A percentile compares a stretch with the other conserved stretches of the same genome.
Conservation (phyloP, 2,888 invertebrate genomes). For the Aproaerema taeniolella region DNA sequence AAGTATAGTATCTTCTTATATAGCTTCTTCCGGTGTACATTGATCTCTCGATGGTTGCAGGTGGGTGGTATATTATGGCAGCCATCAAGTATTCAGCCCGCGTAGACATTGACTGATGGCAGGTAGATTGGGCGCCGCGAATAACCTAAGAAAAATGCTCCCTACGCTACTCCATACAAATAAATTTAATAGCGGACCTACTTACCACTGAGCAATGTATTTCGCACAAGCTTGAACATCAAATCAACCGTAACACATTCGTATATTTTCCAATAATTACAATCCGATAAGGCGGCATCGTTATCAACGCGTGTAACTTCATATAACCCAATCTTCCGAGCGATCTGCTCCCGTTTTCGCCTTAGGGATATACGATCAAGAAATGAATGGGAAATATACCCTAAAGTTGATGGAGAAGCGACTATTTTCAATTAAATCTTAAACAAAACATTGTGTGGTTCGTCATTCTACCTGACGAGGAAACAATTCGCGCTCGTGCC, state of each 20-base stretch:
- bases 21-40: too few relatives aligned
- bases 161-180: too few relatives aligned
- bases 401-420: too few relatives aligned
- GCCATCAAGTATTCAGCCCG: slow-evolving; percentile 42
- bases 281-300: too few relatives aligned
- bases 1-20: too few relatives aligned
- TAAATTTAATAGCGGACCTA: too few relatives aligned
- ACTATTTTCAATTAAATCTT: too few relatives aligned
- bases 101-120: slow-evolving; percentile 45
- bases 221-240: too few relatives aligned
- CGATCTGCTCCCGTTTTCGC: too few relatives aligned
- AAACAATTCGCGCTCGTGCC: slow-evolving; percentile 9
- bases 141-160: too few relatives aligned
- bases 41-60: slow-evolving; percentile 24
- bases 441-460: background rate
- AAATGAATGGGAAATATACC: background rate
- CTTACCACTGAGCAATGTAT: too few relatives aligned
- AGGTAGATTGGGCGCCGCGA: slow-evolving; percentile 18
- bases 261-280: background rate
- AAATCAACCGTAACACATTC: too few relatives aligned
- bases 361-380: background rate
- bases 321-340: background rate
- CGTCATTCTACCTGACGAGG: slow-evolving; percentile 11
- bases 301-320: background rate
- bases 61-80: slow-evolving; percentile 26